Base-by-base conservation (phyloP, 2,797 vertebrate species). In the Typhlichthys eigenmanni region DNA sequence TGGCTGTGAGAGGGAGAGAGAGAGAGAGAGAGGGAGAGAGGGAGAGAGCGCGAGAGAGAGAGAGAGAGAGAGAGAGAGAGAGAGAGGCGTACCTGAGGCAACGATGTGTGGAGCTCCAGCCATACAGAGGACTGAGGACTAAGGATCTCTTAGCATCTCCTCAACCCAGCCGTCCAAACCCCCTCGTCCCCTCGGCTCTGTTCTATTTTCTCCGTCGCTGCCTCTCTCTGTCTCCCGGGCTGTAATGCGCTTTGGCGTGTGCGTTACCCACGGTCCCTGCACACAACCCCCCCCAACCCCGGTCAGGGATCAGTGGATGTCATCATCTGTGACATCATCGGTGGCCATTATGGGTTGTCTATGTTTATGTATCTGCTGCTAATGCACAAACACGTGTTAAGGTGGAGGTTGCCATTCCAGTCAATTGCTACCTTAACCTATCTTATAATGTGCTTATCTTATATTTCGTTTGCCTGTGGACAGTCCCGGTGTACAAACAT, bases 191-290 rank as follows among this genome's bases (percentile, higher is more conserved):
- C 47, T 43, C 19, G 47, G 81, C 85, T 60, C 64, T 78, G 72
- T 85, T 86, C 81, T 78, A 71, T 85, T 62, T 76, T 74, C 69
- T 82, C 74, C 79, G 69, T 84, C 77, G 60, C 72, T 19, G 64
- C 75, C 74, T 82, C 74, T 68, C 83, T 81, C 78, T 71, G 62
- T 80, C 79, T 84, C 78, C 60, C 68, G 75, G 68, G 74, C 80
- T 83, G 75, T 90, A 87, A 89, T 89, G 74, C 74, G 83, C 77
- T 87, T 70, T 90, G 88, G 86, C 84, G 74, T 87, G 75, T 87
- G 86, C 69, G 78, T 83, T 84, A 86, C 84, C 86, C 84, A 81
- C 78, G 85, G 86, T 85, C 81, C 72, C 64, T 80, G 80, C 60
- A 50, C 66, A 68, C 78, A 53, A 68, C 76, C 59, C 76, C 80